phyloP scores from a whole-genome alignment of 2,113 vertebrate genomes.

The Dendrocopos noguchii region DNA sequence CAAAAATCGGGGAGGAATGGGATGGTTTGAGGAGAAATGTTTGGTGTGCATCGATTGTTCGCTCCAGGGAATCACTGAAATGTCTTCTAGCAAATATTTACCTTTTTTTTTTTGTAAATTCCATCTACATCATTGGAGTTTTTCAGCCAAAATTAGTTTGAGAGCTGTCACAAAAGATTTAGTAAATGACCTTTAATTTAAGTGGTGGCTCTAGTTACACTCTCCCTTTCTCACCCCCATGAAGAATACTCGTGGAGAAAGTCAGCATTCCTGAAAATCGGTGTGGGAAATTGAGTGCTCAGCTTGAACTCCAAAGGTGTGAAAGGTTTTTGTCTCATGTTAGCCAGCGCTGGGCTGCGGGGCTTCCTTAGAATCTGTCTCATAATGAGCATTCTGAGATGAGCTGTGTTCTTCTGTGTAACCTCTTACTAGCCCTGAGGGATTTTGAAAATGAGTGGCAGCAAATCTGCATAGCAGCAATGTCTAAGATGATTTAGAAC shows the following conservation, averaged over 20 bases:
- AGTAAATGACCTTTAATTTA: neutral
- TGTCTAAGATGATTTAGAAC: neutral
- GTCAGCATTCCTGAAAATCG: neutral
- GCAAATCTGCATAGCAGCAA: neutral
- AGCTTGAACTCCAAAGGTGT: neutral
- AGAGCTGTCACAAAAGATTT: neutral
- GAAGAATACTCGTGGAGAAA: neutral
- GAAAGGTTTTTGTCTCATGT: neutral
- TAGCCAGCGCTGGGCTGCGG: fast-evolving
- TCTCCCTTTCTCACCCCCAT: fast-evolving
- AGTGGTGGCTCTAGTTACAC: neutral
- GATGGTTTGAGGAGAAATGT: neutral
- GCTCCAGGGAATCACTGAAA: neutral
- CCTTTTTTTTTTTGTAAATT: neutral
- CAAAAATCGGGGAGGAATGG: neutral
- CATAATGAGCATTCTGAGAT: neutral
- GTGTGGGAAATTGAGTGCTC: neutral
- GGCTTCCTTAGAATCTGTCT: neutral
- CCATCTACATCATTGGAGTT: fast-evolving
- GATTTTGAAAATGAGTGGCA: neutral
- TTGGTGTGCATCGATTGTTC: neutral
- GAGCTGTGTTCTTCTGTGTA: neutral
- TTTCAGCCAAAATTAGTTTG: neutral
- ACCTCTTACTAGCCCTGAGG: neutral
- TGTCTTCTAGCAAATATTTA: neutral